Base-by-base conservation (phyloP, 1,140 invertebrate genomes). In the Lepidotrigona ventralis region DNA sequence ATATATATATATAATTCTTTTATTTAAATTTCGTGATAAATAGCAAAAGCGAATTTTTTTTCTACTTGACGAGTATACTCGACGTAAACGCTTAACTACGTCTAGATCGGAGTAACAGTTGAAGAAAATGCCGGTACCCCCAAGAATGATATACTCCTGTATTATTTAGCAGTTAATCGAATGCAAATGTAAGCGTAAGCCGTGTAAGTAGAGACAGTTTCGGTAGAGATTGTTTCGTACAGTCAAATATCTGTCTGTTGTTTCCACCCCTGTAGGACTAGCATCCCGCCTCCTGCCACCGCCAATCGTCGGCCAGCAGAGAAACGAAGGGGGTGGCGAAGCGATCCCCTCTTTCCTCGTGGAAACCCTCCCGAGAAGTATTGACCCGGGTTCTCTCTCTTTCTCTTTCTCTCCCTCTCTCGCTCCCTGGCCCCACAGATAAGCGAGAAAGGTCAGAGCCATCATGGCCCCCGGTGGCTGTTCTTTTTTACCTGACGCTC, bases 401-500 rank as follows among this genome's bases (percentile, higher is more conserved):
- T 6, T 85, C 86, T 46, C 39, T 46, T 8, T 46, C 39, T 80
- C 66, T 88, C 77, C 86, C 12, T 39, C 23, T 69, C 66, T 69
- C 66, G 23, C 21, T 60, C 6, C 80, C 86, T 68, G 75, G 66
- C 72, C 51, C 51, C 81, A 87, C 81, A 76, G 88, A 89, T 90
- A 86, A 89, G 88, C 86, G 89, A 89, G 88, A 86, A 81, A 85
- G 81, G 86, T 77, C 86, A 81, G 84, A 89, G 76, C 83, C 83
- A 89, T 89, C 81, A 90, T 89, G 82, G 84, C 86, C 81, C 85
- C 85, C 75, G 76, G 64, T 81, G 88, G 82, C 80, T 84, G 74
- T 86, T 88, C 86, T 39, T 81, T 86, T 83, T 79, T 64, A 83
- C 77, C 53, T 83, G 76, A 73, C 58, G n/a, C 69, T 46, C 9